These are phyloP conservation scores for Napeogenes inachia DNA, from an alignment of 2,888 invertebrate genomes.

Conservation along the genomic window DNA sequence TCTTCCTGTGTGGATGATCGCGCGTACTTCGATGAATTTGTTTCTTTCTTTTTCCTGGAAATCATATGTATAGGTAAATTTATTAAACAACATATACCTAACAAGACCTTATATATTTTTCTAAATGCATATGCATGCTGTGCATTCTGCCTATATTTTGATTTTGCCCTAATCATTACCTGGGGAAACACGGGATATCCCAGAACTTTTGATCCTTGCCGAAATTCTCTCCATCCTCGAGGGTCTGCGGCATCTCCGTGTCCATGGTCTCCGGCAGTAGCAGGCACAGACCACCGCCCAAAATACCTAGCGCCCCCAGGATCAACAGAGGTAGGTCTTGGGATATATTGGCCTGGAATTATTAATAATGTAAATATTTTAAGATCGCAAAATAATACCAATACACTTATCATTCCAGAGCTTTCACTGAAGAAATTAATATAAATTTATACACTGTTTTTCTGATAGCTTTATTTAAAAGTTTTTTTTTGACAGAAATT, in stretches of 20 bases:
- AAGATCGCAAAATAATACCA: no score
- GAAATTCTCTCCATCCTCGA: conserved; percentile 91
- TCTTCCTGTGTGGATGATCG: conserved; percentile 41
- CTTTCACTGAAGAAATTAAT: no score
- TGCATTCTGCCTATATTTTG: no score
- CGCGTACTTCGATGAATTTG: conserved; percentile 48
- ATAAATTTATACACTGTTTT: no score
- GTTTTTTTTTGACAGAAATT: no score
- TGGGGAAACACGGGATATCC: conserved; percentile 87
- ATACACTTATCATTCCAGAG: no score
- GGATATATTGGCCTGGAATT: conserved; percentile 80
- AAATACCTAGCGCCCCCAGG: conserved; percentile 84
- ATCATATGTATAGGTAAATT: conserved; percentile 2
- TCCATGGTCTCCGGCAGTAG: conserved; percentile 91
- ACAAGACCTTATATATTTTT: no score
- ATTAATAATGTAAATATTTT: background rate
- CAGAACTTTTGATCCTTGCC: conserved; percentile 87
- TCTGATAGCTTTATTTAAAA: no score
- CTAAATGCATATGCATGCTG: no score
- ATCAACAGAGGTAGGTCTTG: conserved; percentile 86
- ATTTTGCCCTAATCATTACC: conserved; percentile 51
- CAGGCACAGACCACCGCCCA: conserved; percentile 86
- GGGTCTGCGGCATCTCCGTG: conserved; percentile 89
- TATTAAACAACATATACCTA: no score
- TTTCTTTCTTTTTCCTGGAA: conserved; percentile 46